Percentiles rank a stretch among this genome's conserved stretches.
These are phyloP conservation scores for Dynastes grantii DNA, from an alignment of 2,888 invertebrate genomes.

Conservation along the genomic window DNA sequence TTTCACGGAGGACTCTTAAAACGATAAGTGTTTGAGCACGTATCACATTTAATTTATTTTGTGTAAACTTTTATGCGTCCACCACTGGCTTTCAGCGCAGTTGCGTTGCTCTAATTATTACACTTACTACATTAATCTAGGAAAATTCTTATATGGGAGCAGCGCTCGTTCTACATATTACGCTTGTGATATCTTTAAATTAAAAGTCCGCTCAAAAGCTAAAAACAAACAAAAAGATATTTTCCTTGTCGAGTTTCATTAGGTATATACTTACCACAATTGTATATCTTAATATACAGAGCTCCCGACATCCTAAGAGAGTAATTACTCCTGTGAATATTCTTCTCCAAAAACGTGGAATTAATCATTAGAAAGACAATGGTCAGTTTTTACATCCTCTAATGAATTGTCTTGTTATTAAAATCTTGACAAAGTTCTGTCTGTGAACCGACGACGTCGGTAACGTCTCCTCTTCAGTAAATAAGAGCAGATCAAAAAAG, in stretches of 20 bases:
- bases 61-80: too few species aligned
- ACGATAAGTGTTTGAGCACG: too few species aligned
- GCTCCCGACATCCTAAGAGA: constrained; percentile 21
- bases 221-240: neutral
- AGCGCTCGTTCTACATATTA: neutral
- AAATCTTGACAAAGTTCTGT: constrained; percentile 41
- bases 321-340: constrained; percentile 38
- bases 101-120: too few species aligned
- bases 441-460: constrained; percentile 31
- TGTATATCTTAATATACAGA: constrained; percentile 42
- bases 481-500: constrained; percentile 41
- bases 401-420: constrained; percentile 46
- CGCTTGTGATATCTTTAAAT: neutral
- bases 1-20: too few species aligned
- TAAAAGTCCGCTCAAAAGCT: neutral
- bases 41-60: too few species aligned
- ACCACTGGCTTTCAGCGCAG: too few species aligned
- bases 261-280: constrained; percentile 33
- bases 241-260: constrained; percentile 27
- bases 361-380: constrained; percentile 46
- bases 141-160: neutral
- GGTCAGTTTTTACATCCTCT: constrained; percentile 44
- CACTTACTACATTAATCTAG: too few species aligned
- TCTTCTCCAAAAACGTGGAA: constrained; percentile 41
- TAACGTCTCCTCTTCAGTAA: constrained; percentile 31